Percentiles rank a stretch among this genome's conserved stretches.
Evolutionary conservation across 2,113 vertebrate species (phyloP).

Genomic region (Argyrosomus japonicus): DNA sequence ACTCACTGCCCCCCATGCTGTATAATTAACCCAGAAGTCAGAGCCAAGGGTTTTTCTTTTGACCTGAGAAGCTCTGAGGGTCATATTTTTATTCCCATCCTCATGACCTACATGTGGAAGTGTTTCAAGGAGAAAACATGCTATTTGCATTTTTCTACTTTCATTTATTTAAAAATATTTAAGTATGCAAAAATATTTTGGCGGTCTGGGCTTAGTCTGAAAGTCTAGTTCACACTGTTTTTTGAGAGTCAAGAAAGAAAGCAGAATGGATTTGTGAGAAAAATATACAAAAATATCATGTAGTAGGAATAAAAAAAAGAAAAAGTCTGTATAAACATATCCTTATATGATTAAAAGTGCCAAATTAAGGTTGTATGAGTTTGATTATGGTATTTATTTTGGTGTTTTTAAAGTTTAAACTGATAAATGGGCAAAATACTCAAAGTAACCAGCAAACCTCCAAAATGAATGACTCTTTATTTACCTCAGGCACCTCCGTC

Average conservation of each 20-base stretch:
- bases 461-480: conserved; percentile 3
- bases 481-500: neutral
- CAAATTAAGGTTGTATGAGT: neutral
- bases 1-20: conserved; percentile 16
- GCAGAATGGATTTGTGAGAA: neutral
- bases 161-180: conserved; percentile 17
- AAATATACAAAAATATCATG: neutral
- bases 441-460: neutral
- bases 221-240: neutral
- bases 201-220: neutral
- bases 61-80: conserved; percentile 25
- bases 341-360: neutral
- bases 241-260: conserved; percentile 13
- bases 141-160: conserved; percentile 24
- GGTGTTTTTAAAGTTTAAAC: conserved; percentile 7
- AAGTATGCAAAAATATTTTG: conserved; percentile 12
- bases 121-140: conserved; percentile 5
- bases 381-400: neutral
- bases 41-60: conserved; percentile 16
- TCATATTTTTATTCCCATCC: conserved; percentile 24
- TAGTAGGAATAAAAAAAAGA: neutral
- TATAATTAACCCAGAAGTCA: conserved; percentile 58
- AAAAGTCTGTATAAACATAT: too few species aligned
- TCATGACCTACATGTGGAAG: neutral
- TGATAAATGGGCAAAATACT: neutral